Conservation (phyloP, 2,797 vertebrate species). For the Oryzias dopingdopingensis region DNA sequence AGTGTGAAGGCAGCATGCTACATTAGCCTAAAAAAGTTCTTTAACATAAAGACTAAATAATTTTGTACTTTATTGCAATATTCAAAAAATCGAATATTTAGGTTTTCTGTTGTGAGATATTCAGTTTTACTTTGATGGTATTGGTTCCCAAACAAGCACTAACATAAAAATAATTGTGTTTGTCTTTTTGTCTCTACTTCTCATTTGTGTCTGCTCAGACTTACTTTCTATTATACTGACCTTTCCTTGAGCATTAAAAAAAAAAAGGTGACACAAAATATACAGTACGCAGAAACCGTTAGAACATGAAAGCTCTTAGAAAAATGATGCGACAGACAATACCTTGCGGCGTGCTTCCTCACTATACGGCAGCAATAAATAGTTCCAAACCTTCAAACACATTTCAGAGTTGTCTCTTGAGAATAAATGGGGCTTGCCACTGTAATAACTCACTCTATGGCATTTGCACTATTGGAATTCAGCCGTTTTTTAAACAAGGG, state of each 20-base stretch:
- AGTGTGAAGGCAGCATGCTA: too few relatives aligned
- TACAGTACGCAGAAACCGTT: background rate
- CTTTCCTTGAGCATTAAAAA: background rate
- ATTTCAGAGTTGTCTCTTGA: constrained; percentile 17
- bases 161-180: background rate
- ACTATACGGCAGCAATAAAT: background rate
- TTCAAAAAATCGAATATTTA: too few relatives aligned
- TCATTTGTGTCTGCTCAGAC: background rate
- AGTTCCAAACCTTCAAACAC: constrained; percentile 6
- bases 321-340: constrained; percentile 6
- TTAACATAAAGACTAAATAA: too few relatives aligned
- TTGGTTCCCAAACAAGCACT: background rate
- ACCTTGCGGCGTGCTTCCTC: constrained; percentile 10
- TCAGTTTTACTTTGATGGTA: too few relatives aligned
- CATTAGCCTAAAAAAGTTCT: too few relatives aligned
- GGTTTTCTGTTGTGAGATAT: too few relatives aligned
- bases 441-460: constrained; percentile 33
- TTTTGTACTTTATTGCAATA: too few relatives aligned
- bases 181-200: background rate
- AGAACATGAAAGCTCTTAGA: background rate
- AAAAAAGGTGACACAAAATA: background rate
- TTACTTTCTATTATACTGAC: background rate
- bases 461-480: constrained; percentile 18
- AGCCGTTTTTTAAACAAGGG: constrained; percentile 36
- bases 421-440: constrained; percentile 19